Evolutionary conservation across 2,888 invertebrate species (phyloP).

Genomic region (Cephus rjabovi): DNA sequence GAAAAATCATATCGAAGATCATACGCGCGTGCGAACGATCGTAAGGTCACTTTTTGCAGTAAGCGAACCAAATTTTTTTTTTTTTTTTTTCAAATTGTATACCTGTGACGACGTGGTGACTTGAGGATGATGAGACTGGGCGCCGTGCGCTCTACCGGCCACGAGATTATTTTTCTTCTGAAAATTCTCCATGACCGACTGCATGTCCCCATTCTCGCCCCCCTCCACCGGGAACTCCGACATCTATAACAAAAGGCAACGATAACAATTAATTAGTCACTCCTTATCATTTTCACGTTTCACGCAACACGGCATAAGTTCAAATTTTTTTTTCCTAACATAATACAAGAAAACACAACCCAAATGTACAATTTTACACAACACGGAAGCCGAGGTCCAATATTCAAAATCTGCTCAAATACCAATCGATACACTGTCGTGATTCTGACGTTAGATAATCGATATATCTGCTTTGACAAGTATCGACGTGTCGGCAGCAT

Average conservation of each 20-base stretch:
- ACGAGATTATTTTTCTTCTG: slow-evolving; percentile 74
- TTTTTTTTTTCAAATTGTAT: background rate
- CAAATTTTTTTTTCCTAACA: too few species aligned
- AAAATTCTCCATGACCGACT: slow-evolving; percentile 79
- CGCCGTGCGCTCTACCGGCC: slow-evolving; percentile 52
- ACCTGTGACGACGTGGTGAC: slow-evolving; percentile 74
- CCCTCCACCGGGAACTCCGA: slow-evolving; percentile 74
- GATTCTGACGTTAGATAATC: background rate
- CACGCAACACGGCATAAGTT: too few species aligned
- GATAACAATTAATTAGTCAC: slow-evolving; percentile 10
- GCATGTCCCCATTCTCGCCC: slow-evolving; percentile 72
- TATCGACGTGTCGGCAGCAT: background rate
- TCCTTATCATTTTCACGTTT: too few species aligned
- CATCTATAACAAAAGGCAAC: slow-evolving; percentile 57
- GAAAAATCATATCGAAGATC: background rate
- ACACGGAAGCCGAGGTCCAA: background rate
- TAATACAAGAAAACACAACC: background rate
- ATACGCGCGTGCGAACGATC: background rate
- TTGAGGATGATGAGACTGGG: slow-evolving; percentile 62
- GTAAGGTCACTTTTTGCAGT: background rate
- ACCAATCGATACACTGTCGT: background rate
- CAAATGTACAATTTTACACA: background rate
- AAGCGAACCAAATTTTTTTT: slow-evolving; percentile 19
- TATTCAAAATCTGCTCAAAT: background rate
- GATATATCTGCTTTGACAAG: background rate